Percentiles rank a stretch among this genome's conserved stretches.
Evolutionary conservation across 2,113 vertebrate genomes (phyloP).

Genomic region (Monopterus albus): DNA sequence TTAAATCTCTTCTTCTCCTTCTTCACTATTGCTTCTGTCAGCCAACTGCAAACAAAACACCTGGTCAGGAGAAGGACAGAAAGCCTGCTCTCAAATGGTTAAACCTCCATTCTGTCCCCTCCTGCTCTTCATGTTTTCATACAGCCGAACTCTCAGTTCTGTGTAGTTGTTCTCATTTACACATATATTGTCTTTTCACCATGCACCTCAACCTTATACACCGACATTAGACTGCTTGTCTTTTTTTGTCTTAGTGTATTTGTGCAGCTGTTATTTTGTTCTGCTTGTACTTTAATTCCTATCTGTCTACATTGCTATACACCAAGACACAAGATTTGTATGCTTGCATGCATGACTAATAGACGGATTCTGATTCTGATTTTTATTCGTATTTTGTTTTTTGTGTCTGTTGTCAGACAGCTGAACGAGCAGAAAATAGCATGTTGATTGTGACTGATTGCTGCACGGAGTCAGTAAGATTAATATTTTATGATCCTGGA

Average conservation of each 20-base stretch:
- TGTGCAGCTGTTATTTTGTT: too few relatives aligned
- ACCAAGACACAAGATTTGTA: too few relatives aligned
- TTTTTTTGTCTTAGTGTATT: too few relatives aligned
- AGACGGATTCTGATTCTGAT: too few relatives aligned
- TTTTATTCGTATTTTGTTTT: too few relatives aligned
- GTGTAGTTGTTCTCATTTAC: constrained; percentile 4
- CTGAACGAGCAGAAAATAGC: constrained; percentile 44
- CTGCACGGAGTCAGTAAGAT: constrained; percentile 23
- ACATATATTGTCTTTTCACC: too few relatives aligned
- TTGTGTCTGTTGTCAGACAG: constrained; percentile 27
- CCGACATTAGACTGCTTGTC: too few relatives aligned
- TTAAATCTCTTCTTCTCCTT: neutral
- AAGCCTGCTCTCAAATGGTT: constrained; percentile 9
- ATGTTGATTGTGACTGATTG: constrained; percentile 38
- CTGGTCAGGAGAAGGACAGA: neutral
- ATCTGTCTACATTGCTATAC: too few relatives aligned
- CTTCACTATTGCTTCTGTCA: neutral
- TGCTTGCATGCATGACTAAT: too few relatives aligned
- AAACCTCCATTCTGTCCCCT: neutral
- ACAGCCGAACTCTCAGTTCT: constrained; percentile 18
- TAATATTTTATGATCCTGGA: constrained; percentile 11
- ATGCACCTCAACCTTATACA: too few relatives aligned
- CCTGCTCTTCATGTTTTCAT: neutral
- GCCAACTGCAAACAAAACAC: neutral
- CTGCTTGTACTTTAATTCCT: too few relatives aligned